A percentile compares a stretch with the other conserved stretches of the same genome.
Conservation (phyloP, 2,888 invertebrate genomes). For the Tyria jacobaeae region DNA sequence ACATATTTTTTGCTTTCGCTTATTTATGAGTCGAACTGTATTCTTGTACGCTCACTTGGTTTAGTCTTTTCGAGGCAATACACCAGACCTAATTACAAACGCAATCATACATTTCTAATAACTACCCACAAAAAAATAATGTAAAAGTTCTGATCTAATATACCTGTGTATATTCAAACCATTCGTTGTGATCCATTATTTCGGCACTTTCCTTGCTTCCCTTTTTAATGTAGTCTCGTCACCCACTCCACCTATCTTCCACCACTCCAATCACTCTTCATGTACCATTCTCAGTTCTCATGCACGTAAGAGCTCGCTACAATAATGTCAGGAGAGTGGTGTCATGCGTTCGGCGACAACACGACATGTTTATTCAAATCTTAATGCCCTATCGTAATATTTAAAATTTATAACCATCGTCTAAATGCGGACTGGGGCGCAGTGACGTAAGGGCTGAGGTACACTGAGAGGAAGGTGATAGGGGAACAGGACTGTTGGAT, state of each 20-base stretch:
- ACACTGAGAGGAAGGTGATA: slow-evolving; percentile 18
- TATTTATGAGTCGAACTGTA: too few species aligned
- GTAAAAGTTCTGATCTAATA: too few species aligned
- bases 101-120: too few species aligned
- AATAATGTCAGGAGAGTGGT: slow-evolving; percentile 61
- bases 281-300: not conserved
- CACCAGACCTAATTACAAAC: too few species aligned
- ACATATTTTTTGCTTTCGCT: too few species aligned
- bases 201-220: too few species aligned
- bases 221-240: not conserved
- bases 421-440: slow-evolving; percentile 56
- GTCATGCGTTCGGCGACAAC: slow-evolving; percentile 61
- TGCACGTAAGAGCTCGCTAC: slow-evolving; percentile 31
- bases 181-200: too few species aligned
- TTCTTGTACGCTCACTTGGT: too few species aligned
- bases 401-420: slow-evolving; percentile 70
- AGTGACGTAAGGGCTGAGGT: slow-evolving; percentile 29
- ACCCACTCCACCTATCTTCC: not conserved
- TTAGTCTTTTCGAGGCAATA: too few species aligned
- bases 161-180: too few species aligned
- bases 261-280: slow-evolving; percentile 1
- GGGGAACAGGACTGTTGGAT: not conserved
- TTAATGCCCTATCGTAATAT: slow-evolving; percentile 76
- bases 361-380: slow-evolving; percentile 82
- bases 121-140: too few species aligned